These are phyloP conservation scores for Chalcosyrphus nemorum DNA, from an alignment of 2,888 invertebrate species.

Conservation along the genomic window DNA sequence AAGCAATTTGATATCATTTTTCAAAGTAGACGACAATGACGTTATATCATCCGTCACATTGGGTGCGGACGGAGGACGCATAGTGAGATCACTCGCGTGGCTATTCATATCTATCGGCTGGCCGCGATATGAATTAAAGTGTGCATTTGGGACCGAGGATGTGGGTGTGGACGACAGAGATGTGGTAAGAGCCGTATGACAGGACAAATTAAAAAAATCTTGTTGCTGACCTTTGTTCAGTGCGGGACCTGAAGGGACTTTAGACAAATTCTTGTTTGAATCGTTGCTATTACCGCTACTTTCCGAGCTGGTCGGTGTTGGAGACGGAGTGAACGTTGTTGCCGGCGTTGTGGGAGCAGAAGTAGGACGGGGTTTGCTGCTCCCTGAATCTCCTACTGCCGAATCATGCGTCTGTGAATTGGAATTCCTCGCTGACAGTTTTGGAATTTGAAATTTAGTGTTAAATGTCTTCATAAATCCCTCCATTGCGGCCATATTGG, in stretches of 20 bases:
- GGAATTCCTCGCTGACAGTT: conserved; percentile 85
- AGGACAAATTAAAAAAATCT: conserved; percentile 60
- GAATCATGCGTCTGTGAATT: conserved; percentile 54
- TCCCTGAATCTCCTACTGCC: conserved; percentile 10
- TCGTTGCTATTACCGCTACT: conserved; percentile 64
- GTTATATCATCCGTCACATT: conserved; percentile 39
- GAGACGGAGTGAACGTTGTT: conserved; percentile 53
- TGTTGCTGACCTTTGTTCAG: conserved; percentile 56
- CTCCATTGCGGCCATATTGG: conserved; percentile 86
- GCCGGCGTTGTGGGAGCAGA: conserved; percentile 64
- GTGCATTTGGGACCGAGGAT: conserved; percentile 46
- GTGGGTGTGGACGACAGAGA: conserved; percentile 38
- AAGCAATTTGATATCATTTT: conserved; percentile 64
- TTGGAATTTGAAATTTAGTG: conserved; percentile 94
- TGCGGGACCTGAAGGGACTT: conserved; percentile 9
- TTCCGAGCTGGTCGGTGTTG: conserved; percentile 59
- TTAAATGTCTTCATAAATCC: conserved; percentile 90
- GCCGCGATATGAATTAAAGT: conserved; percentile 60
- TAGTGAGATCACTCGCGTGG: conserved; percentile 59
- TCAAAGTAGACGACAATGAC: conserved; percentile 43
- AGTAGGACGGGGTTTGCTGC: conserved; percentile 45
- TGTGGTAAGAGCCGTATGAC: conserved; percentile 45
- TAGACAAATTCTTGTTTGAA: conserved; percentile 51
- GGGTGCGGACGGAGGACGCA: conserved; percentile 65
- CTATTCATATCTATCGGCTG: conserved; percentile 47